Evolutionary conservation across 2,797 vertebrate species (phyloP).

Genomic region (Silurus lanzhouensis): DNA sequence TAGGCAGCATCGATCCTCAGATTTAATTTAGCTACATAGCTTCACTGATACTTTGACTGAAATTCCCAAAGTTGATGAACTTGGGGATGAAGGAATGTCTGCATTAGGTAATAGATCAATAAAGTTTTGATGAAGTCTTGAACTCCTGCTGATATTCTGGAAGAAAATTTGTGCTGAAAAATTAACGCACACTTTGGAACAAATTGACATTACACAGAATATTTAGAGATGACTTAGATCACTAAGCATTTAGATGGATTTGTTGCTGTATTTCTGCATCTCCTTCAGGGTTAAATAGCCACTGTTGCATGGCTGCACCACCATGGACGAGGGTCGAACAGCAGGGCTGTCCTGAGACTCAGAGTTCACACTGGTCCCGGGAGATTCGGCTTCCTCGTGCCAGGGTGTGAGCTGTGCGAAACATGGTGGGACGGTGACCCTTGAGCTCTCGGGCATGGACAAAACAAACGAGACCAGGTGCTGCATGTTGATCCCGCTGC

Average conservation of each 20-base stretch:
- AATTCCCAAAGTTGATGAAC: background rate
- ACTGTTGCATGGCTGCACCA: conserved; percentile 59
- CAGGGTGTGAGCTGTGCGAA: conserved; percentile 36
- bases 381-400: conserved; percentile 31
- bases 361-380: conserved; percentile 23
- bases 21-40: background rate
- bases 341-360: conserved; percentile 53
- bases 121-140: background rate
- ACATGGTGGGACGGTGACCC: background rate
- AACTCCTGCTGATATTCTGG: background rate
- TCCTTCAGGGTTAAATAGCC: conserved; percentile 76
- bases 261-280: conserved; percentile 74
- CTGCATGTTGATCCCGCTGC: conserved; percentile 12
- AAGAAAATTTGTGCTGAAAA: background rate
- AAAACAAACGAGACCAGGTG: conserved; percentile 51
- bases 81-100: background rate
- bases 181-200: background rate
- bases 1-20: background rate
- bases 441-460: conserved; percentile 27
- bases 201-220: background rate
- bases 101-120: background rate
- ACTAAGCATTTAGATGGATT: conserved; percentile 65
- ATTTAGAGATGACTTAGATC: too few species aligned
- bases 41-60: background rate
- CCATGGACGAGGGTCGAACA: conserved; percentile 71